These are phyloP conservation scores for Strix uralensis DNA, from an alignment of 2,113 vertebrate genomes.

Conservation along the genomic window DNA sequence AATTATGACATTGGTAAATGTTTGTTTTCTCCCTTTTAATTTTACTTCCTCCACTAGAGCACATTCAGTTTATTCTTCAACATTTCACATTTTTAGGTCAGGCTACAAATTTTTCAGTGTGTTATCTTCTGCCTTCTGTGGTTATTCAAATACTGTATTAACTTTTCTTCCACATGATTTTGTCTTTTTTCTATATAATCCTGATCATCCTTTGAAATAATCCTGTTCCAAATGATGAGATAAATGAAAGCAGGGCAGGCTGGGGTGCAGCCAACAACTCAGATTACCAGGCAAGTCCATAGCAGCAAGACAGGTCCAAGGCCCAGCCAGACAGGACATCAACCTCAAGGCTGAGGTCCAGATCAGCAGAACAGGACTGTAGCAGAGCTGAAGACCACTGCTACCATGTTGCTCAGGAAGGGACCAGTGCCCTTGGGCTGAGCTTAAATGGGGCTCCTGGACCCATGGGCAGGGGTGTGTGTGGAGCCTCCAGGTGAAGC, in stretches of 20 bases:
- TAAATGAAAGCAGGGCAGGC: not conserved
- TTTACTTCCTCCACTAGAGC: not conserved
- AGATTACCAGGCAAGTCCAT: not conserved
- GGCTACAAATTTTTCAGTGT: not conserved
- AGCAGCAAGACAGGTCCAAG: not conserved
- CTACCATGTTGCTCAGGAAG: not conserved
- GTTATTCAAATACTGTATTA: not conserved
- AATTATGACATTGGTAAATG: not conserved
- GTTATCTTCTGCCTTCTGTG: not conserved
- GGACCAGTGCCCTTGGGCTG: rapidly evolving
- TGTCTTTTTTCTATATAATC: not conserved
- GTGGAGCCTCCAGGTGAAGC: not conserved
- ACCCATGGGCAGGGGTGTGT: not conserved
- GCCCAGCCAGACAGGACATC: not conserved
- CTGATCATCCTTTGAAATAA: not conserved
- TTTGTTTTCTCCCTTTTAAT: not conserved
- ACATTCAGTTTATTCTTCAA: not conserved
- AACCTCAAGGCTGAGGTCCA: not conserved
- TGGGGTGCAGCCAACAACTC: not conserved
- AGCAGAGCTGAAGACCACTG: not conserved
- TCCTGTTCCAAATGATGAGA: not conserved
- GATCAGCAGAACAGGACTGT: not conserved
- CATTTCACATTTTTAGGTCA: not conserved
- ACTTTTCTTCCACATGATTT: not conserved
- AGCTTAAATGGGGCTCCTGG: not conserved